Base-by-base conservation (phyloP, 1,140 invertebrate genomes). In the Sitobion miscanthi region DNA sequence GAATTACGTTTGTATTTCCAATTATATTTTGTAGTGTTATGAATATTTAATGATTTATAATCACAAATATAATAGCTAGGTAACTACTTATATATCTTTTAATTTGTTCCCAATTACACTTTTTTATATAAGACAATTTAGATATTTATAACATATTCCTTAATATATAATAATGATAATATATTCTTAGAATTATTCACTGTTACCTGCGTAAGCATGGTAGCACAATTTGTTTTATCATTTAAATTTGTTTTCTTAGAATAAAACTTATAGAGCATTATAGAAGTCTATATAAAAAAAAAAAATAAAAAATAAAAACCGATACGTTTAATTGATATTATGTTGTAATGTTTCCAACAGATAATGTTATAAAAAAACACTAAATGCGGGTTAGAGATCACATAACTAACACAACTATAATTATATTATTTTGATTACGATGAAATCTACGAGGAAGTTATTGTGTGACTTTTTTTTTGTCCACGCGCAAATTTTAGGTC, bases 401-500 rank as follows among this genome's bases (percentile, higher is more conserved):
- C 85, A 86, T 86, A 86, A 30, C 42, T 86, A 86, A 47, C 45
- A 30, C 47, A 45, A 47, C 3, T 47, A 89, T 87, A 57, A 89
- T 38, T 89, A 57, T 42, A 57, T 42, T 54, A 54, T 42, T 89
- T 89, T 38, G 23, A 23, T 88, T 90, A 54, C 35, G 52, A 62
- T 57, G 52, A 90, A 90, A 57, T 69, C 57, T 42, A 47, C 35
- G n/a, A 20, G 57, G 69, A 69, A 42, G 45, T 89, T 54, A 89
- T 38, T 35, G 20, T 47, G 57, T 47, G 25, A 91, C 23, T 77
- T 52, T 49, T 49, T 91, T 92, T 77, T 35, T 8, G 21, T 49
- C 77, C 52, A 0, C 62, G 5, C 30, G 47, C 30, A 92, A 83
- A 92, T 92, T 92, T 83, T 92, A 38, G 47, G n/a, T 92, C 91